Evolutionary conservation across 64 coral and sea anemone species (phyloP).

Genomic region (Platygyra sinensis): DNA sequence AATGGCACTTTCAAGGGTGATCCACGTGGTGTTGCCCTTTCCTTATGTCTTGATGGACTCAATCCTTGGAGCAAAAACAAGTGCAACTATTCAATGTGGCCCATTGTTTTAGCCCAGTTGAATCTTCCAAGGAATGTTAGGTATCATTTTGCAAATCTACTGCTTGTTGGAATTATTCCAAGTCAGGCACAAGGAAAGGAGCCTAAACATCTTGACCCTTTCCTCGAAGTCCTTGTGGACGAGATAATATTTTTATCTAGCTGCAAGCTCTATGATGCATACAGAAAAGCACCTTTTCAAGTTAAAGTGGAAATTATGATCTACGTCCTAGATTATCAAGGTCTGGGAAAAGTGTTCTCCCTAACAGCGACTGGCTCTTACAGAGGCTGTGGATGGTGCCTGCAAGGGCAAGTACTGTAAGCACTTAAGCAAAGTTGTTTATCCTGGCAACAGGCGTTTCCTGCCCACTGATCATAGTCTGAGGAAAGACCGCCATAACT

Average conservation of each 20-base stretch:
- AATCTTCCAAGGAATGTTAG: slow-evolving; percentile 36
- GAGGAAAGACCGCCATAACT: background rate
- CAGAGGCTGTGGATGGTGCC: slow-evolving; percentile 40
- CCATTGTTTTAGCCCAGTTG: slow-evolving; percentile 47
- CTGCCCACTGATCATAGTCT: background rate
- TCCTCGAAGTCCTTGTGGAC: slow-evolving; percentile 56
- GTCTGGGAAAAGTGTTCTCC: slow-evolving; percentile 37
- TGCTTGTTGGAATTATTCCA: slow-evolving; percentile 52
- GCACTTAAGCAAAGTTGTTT: slow-evolving; percentile 58
- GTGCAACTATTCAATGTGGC: slow-evolving; percentile 48
- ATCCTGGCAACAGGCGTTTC: slow-evolving; percentile 22
- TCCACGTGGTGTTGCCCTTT: slow-evolving; percentile 38
- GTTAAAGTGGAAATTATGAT: slow-evolving; percentile 40
- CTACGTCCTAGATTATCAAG: slow-evolving; percentile 55
- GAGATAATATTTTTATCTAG: slow-evolving; percentile 11
- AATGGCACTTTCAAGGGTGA: slow-evolving; percentile 39
- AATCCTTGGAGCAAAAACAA: slow-evolving; percentile 55
- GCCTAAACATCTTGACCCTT: slow-evolving; percentile 65
- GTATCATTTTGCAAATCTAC: slow-evolving; percentile 43
- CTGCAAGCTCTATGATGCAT: slow-evolving; percentile 54
- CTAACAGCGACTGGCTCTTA: slow-evolving; percentile 64
- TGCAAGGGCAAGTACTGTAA: slow-evolving; percentile 50
- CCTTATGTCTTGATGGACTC: slow-evolving; percentile 44
- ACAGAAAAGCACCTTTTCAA: slow-evolving; percentile 47
- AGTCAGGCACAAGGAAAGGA: slow-evolving; percentile 41